Percentiles rank a stretch among this genome's conserved stretches.
Evolutionary conservation across 2,888 invertebrate genomes (phyloP).

Genomic region (Pocota personata): DNA sequence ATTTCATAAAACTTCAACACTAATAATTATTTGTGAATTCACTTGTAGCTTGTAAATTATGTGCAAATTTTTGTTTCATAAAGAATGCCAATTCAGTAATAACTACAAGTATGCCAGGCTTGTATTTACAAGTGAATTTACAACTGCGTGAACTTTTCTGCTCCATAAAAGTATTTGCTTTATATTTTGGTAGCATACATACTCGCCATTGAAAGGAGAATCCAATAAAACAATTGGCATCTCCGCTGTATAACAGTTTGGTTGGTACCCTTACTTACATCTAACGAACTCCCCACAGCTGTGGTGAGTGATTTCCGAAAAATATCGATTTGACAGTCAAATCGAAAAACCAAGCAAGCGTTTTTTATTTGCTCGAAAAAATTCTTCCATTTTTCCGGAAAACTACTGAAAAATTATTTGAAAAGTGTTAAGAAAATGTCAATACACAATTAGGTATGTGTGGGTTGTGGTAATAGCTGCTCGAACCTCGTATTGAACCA

Average conservation of each 20-base stretch:
- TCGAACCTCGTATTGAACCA: slow-evolving; percentile 76
- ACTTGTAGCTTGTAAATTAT: no score
- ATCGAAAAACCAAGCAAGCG: slow-evolving; percentile 39
- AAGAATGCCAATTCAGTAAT: no score
- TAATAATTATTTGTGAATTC: no score
- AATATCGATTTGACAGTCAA: slow-evolving; percentile 78
- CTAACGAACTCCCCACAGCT: slow-evolving; percentile 23
- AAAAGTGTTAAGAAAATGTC: slow-evolving; percentile 7
- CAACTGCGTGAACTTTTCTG: no score
- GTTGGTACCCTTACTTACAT: slow-evolving; percentile 50
- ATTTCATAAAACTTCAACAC: no score
- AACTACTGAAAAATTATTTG: neutral
- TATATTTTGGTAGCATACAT: no score
- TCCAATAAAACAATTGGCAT: slow-evolving; percentile 24
- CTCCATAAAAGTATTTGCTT: no score
- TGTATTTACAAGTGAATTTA: no score
- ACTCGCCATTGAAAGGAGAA: neutral
- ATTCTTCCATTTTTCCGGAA: neutral
- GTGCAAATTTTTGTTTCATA: no score
- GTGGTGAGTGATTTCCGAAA: slow-evolving; percentile 35
- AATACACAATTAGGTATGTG: slow-evolving; percentile 25
- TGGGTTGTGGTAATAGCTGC: slow-evolving; percentile 19
- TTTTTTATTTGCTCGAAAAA: slow-evolving; percentile 26
- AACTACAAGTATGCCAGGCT: no score
- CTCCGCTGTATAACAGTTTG: slow-evolving; percentile 8